Base-by-base conservation (phyloP, 2,113 vertebrate species). In the Triplophysa dalaica region DNA sequence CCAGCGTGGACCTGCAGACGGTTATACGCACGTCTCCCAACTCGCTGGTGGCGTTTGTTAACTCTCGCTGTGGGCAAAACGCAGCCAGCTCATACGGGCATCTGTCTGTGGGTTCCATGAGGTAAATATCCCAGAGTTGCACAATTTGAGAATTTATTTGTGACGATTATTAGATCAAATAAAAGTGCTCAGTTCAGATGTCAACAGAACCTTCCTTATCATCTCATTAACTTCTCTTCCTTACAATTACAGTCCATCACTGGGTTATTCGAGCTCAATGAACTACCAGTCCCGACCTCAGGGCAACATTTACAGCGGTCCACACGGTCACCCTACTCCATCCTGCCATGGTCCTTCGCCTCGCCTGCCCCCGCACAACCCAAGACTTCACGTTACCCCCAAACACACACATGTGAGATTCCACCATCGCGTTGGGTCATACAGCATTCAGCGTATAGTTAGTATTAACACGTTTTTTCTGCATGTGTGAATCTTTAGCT, bases 11-110 rank as follows among this genome's bases (percentile, higher is more conserved):
- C 88, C 94, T 99, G 75, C 97, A 99, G 92, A 98, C 96, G 0
- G 95, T 99, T 38, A 99, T 99, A 87, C 93, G 98, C 50, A 99
- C 98, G 16, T 99, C 98, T 0, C 98, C 98, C 75, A 99, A 96
- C 91, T 99, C 98, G 41, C 91, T 99, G 0, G 95, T 99, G 48
- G 97, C 98, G 2, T 99, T 97, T 83, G 96, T 98, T 87, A 99
- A 97, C 91, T 93, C 97, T 1, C 95, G 95, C 85, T 98, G 97
- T 0, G 89, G 95, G 78, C 94, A 95, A 1, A 91, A 89, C 0
- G 89, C 93, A 0, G 87, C 92, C 29, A 94, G 97, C 63, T 98
- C 97, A 70, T 99, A 99, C 0, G 97, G 97, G 1, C 97, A 98
- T 70, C 94, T 99, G 68, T 98, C 97, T 85, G 95, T 99, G 81